Percentiles rank a stretch among this genome's conserved stretches.
phyloP scores from a whole-genome alignment of 2,888 invertebrate genomes.

The Ormyrus pomaceus region DNA sequence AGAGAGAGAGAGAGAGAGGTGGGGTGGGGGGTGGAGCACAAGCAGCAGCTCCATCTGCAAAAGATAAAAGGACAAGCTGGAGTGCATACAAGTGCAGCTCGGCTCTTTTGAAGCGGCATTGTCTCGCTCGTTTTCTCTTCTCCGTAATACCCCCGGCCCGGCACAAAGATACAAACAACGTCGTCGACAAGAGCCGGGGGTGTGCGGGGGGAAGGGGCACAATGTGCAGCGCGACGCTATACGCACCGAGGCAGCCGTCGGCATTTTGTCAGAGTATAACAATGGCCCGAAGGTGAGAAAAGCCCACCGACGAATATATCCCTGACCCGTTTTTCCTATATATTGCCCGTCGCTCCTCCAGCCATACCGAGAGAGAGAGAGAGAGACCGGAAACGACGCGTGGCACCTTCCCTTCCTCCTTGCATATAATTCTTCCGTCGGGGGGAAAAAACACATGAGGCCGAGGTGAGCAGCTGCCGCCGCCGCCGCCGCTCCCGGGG shows the following conservation, averaged over 20 bases:
- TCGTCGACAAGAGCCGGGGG: neutral
- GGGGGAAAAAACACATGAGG: neutral
- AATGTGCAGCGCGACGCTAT: neutral
- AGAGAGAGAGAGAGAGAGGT: too few species aligned
- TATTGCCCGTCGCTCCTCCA: neutral
- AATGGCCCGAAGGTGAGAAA: constrained; percentile 37
- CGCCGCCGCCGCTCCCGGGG: too few species aligned
- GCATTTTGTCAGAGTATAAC: constrained; percentile 32
- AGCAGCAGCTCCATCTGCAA: neutral
- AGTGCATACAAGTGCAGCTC: neutral
- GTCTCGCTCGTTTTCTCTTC: constrained; percentile 17
- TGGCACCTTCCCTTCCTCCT: constrained; percentile 14
- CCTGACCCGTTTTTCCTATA: constrained; percentile 38
- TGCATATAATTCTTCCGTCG: constrained; percentile 25
- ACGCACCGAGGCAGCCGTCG: constrained; percentile 1
- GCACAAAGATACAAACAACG: constrained; percentile 2
- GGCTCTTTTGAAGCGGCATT: constrained; percentile 24
- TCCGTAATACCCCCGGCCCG: constrained; percentile 1
- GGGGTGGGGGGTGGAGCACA: too few species aligned
- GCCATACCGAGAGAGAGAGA: neutral
- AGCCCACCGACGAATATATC: constrained; percentile 13
- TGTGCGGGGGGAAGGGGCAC: neutral
- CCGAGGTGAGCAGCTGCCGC: too few species aligned
- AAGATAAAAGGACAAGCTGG: neutral
- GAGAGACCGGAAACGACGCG: neutral